Base-by-base conservation (phyloP, 2,113 vertebrate species). In the Hiodon alosoides region DNA sequence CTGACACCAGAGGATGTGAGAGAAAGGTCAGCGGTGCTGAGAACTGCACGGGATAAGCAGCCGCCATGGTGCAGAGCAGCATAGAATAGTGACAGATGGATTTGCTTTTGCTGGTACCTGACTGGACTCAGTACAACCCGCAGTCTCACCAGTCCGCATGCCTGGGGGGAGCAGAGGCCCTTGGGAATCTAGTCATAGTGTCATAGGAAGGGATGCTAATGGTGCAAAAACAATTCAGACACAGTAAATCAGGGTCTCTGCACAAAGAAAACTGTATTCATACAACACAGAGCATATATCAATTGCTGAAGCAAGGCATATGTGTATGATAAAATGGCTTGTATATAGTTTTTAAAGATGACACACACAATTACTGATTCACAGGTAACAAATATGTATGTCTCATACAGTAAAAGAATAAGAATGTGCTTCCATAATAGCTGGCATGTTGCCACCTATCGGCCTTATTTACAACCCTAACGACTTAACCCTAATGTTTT, bases 101-200 rank as follows among this genome's bases (percentile, higher is more conserved):
- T 60, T 46, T 10, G 66, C 58, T 58, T 67, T 62, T n/a, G n/a
- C 72, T 69, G 62, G 71, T 89, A 89, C 88, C 87, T 89, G 81
- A 55, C 73, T 11, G 58, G 70, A 53, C 71, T 5, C 16, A 67
- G 74, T 66, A 71, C 73, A 76, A n/a, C 17, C 47, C 55, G 81
- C 78, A 52, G 81, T 79, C 79, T 89, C 88, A 91, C 86, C 90
- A 90, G 82, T 87, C 87, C 51, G 76, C 73, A 76, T 84, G 80
- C 78, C 82, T 81, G 57, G 88, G 89, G 46, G 91, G 92, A 72
- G 90, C 92, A 16, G 92, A 92, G 72, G 90, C 90, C 72, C 89
- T 87, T 59, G 92, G 89, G 78, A 92, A 93, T 79, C 84, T 87
- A 79, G 81, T 86, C 89, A 92, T 79, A 71, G 87, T 89, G 79